Base-by-base conservation (phyloP, 2,113 vertebrate species). In the Scortum barcoo region DNA sequence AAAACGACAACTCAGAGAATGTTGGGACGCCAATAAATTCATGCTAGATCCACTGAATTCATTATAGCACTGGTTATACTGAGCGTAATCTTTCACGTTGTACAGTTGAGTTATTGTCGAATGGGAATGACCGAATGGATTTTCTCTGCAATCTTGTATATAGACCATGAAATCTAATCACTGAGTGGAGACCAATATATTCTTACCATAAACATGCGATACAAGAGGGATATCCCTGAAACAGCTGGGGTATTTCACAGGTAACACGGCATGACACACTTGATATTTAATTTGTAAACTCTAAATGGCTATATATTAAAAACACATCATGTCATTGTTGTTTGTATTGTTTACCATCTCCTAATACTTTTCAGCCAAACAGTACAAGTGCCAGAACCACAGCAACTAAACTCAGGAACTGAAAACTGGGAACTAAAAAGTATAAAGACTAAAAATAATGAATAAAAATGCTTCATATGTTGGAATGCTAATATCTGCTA, bases 21-120 rank as follows among this genome's bases (percentile, higher is more conserved):
- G 48, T 8, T 51, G 70, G 69, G 10, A 38, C 22, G 66, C 26
- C 66, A 50, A 65, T 86, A 88, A 85, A 91, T 92, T 22, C 12
- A 56, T 36, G 17, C 12, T 71, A 42, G 53, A 54, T 66, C 16
- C 58, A 68, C 69, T 57, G 22, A 66, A 75, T 82, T 78, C 17
- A 76, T 60, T 38, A 50, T 7, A 58, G 6, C 44, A 26, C 60
- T 53, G 72, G 72, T 76, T 73, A 60, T 30, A 74, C 1, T 0
- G 46, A 40, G 14, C 50, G 30, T 28, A 38, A 72, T 72, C 17
- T 76, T 11, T n/a, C 16, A 33, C 1, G 9, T 46, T 46, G 10
- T 56, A 72, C 7, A 24, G 56, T 1, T 69, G 67, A 76, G 54
- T 76, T 72, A 58, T 26, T 54, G 73, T 69, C 66, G 8, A 3